Evolutionary conservation across 2,113 vertebrate species (phyloP), one percentile per base, ranked within the genome.

Genomic region (Speoplatyrhinus poulsoni): DNA sequence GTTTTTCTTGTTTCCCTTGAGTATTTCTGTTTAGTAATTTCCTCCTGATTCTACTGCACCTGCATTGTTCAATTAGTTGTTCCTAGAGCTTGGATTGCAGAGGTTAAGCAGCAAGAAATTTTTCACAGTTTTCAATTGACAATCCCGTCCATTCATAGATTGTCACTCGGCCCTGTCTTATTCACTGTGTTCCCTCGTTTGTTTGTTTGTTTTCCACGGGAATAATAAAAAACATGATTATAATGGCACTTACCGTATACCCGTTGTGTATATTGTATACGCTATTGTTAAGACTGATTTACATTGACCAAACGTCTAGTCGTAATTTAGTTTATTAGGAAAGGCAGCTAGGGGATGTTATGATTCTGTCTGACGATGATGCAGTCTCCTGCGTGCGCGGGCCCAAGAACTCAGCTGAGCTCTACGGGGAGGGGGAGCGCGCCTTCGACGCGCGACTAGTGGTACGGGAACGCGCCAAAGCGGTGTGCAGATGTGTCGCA

Each of bases 401-500:
- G 48, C 67, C 26, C 52, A 60, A 17, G 54, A 52, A n/a, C 61
- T 54, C 68, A 72, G 48, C 47, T 26, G 26, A 26, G 26, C 26
- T 26, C 26, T 41, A 15, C 54, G 65, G 26, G 26, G 48, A 3
- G 36, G 59, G 12, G 67, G 59, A 47, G 63, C 79, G 84, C 73
- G 83, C 75, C 46, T 65, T 19, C 10, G 60, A 47, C 59, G 59
- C 54, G 52, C 72, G 50, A 58, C 64, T 69, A 12, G 48, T 49
- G 60, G 67, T 46, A 17, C 52, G 60, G 75, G 90, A 76, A 83
- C 53, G 76, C 90, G 85, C 87, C 84, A 82, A 58, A 12, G 76
- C 88, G 67, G 81, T 87, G 84, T 92, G 89, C 91, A 92, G 90
- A 92, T 93, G 93, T 93, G 93, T 93, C 93, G 93, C 92, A 94